These are phyloP conservation scores for Cabera pusaria DNA, from an alignment of 2,888 invertebrate species.

Conservation along the genomic window DNA sequence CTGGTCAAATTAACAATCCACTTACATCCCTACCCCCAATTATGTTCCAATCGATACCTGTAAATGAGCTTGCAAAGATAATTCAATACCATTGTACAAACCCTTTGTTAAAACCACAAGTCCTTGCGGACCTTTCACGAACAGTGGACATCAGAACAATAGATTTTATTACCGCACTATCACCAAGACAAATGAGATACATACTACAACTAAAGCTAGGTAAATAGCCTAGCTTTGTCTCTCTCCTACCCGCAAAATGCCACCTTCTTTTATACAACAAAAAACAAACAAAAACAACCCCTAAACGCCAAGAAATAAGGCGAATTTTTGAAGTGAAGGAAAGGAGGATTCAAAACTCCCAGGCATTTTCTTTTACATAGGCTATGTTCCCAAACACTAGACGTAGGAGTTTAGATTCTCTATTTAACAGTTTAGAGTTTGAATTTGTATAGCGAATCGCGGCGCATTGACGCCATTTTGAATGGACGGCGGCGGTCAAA, in stretches of 20 bases:
- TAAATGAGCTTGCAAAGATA: conserved; percentile 32
- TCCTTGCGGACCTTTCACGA: conserved; percentile 26
- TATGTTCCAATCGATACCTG: conserved; percentile 33
- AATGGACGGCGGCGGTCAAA: conserved; percentile 71
- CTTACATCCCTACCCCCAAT: background rate
- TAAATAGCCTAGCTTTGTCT: conserved; percentile 65
- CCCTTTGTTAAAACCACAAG: conserved; percentile 32
- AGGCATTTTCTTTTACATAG: conserved; percentile 72
- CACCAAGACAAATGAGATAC: conserved; percentile 79
- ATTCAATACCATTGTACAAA: conserved; percentile 25
- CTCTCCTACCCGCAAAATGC: conserved; percentile 63
- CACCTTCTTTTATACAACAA: conserved; percentile 66
- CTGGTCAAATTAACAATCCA: too few species aligned
- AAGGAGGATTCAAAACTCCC: conserved; percentile 63
- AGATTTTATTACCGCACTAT: conserved; percentile 69
- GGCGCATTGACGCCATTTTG: conserved; percentile 64
- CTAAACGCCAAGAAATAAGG: conserved; percentile 48
- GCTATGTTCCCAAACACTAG: conserved; percentile 42
- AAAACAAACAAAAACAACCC: conserved; percentile 45
- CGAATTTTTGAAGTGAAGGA: conserved; percentile 60
- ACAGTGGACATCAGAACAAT: conserved; percentile 48
- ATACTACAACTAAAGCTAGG: conserved; percentile 71
- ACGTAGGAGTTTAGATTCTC: conserved; percentile 35
- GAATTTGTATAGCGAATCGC: conserved; percentile 37
- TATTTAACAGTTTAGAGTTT: conserved; percentile 31